A percentile compares a stretch with the other conserved stretches of the same genome.
Evolutionary conservation across 30 jellyfish, hydroid and myxozoan genomes (phyloP).

Genomic region (Sanderia malayensis): DNA sequence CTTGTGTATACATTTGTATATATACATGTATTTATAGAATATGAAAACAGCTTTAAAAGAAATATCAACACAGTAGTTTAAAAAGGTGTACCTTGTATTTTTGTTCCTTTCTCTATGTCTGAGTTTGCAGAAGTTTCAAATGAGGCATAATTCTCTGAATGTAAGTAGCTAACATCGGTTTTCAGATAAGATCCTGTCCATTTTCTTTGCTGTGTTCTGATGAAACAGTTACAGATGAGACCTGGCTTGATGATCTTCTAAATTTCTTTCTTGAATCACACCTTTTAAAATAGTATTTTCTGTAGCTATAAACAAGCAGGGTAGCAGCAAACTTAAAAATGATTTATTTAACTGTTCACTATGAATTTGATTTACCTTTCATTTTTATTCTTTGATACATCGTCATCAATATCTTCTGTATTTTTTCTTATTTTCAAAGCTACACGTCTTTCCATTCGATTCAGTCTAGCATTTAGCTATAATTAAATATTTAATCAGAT

Average conservation of each 20-base stretch:
- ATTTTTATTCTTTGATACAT: constrained; percentile 7
- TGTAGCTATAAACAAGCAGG: neutral
- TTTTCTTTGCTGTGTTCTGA: constrained; percentile 59
- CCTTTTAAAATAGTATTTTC: constrained; percentile 2
- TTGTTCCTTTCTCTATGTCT: neutral
- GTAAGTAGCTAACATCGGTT: constrained; percentile 44
- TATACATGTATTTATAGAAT: no score
- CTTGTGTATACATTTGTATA: no score
- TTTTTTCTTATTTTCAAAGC: constrained; percentile 36
- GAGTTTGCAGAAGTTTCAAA: neutral
- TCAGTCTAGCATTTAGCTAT: constrained; percentile 56
- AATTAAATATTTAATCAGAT: neutral
- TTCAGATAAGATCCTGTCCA: constrained; percentile 44
- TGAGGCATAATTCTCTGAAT: constrained; percentile 4
- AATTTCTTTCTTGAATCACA: constrained; percentile 1
- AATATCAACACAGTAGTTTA: no score
- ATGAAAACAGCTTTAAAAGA: neutral
- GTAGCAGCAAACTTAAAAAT: neutral
- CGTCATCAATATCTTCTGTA: constrained; percentile 22
- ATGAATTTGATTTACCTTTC: neutral
- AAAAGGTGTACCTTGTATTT: constrained; percentile 23
- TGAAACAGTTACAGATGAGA: constrained; percentile 41
- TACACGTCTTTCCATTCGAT: constrained; percentile 61
- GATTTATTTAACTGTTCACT: neutral
- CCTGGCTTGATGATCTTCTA: constrained; percentile 3